Conservation (phyloP, 2,888 invertebrate species). For the Agrochola lota region DNA sequence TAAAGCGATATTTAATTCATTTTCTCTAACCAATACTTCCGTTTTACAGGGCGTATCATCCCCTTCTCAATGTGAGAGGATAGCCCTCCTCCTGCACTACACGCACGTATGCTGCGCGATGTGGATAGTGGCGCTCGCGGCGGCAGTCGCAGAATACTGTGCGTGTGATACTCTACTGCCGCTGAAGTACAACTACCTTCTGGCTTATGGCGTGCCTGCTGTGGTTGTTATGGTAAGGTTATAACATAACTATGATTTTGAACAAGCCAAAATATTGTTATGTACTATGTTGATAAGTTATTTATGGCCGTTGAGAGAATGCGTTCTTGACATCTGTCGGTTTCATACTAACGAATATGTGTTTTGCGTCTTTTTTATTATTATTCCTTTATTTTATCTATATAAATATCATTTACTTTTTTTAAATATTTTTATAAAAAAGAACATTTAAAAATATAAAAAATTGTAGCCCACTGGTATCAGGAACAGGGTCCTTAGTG, state of each 20-base stretch:
- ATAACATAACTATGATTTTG: neutral
- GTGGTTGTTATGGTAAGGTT: slow-evolving; percentile 92
- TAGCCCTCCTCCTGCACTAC: slow-evolving; percentile 93
- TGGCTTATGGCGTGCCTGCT: slow-evolving; percentile 92
- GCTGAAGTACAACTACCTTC: slow-evolving; percentile 90
- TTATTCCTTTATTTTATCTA: no score
- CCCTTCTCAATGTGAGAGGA: slow-evolving; percentile 91
- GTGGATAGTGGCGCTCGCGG: slow-evolving; percentile 93
- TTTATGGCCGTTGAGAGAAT: neutral
- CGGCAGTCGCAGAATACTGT: slow-evolving; percentile 88
- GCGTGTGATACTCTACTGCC: slow-evolving; percentile 90
- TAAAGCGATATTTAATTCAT: neutral
- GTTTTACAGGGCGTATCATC: slow-evolving; percentile 91
- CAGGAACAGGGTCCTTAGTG: no score
- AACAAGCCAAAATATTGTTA: neutral
- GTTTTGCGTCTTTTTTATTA: no score
- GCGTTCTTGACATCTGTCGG: no score
- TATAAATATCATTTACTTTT: no score
- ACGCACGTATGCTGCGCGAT: slow-evolving; percentile 92
- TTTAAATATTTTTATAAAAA: no score
- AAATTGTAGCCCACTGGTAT: no score
- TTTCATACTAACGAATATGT: no score
- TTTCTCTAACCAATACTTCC: neutral
- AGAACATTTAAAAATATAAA: no score
- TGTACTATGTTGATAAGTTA: neutral